Evolutionary conservation across 2,888 invertebrate species (phyloP).

Genomic region (Trissolcus japonicus): DNA sequence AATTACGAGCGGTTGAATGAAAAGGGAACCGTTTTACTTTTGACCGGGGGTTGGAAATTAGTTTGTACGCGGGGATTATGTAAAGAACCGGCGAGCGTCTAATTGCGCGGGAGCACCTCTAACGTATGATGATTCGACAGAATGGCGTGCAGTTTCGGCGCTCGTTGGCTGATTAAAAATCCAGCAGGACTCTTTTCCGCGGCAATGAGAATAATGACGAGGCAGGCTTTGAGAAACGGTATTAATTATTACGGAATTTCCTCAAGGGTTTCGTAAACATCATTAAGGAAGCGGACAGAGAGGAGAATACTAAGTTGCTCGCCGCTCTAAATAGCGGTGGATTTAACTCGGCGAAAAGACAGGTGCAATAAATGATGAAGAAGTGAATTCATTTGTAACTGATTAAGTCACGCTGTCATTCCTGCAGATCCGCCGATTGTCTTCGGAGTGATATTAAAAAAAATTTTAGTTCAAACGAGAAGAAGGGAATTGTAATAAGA

Average conservation of each 20-base stretch:
- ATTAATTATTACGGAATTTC: constrained; percentile 63
- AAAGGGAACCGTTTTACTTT: constrained; percentile 2
- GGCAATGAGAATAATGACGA: constrained; percentile 60
- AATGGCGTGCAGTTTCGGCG: constrained; percentile 31
- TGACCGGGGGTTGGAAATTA: constrained; percentile 7
- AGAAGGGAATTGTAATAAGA: too few relatives aligned
- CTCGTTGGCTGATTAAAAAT: constrained; percentile 62
- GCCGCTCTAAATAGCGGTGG: constrained; percentile 42
- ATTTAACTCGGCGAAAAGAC: constrained; percentile 44
- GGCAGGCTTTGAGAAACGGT: constrained; percentile 59
- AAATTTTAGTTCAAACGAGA: too few relatives aligned
- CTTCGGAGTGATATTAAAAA: background rate
- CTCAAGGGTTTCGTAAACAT: constrained; percentile 61
- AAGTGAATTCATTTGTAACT: constrained; percentile 43
- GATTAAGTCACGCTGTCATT: constrained; percentile 32
- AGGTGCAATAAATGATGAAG: constrained; percentile 48
- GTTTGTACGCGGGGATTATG: constrained; percentile 31
- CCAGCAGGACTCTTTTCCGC: constrained; percentile 51
- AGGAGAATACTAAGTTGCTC: constrained; percentile 43
- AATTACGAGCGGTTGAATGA: background rate
- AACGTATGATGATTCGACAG: constrained; percentile 32
- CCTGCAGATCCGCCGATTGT: constrained; percentile 13
- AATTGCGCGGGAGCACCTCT: constrained; percentile 28
- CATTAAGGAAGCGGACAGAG: constrained; percentile 55
- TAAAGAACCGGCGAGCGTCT: constrained; percentile 13